Base-by-base conservation (phyloP, 2,113 vertebrate species). In the Saccopteryx leptura region DNA sequence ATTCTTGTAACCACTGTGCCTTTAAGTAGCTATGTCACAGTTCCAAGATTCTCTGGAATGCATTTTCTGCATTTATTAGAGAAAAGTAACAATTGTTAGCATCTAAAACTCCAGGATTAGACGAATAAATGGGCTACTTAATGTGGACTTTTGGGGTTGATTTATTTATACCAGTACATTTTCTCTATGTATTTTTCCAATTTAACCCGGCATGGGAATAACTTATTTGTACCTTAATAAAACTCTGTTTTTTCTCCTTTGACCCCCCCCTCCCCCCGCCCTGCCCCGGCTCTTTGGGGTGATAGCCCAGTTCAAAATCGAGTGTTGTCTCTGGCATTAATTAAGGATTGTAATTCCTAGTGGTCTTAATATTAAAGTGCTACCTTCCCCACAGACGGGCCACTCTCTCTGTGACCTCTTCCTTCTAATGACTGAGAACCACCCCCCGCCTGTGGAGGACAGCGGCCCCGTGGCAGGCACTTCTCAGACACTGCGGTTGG, bases 21-120 rank as follows among this genome's bases (percentile, higher is more conserved):
- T 66, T 68, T 66, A 15, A 63, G 26, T 48, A 60, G 58, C 15
- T 48, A 18, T 5, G 7, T 28, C 50, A 31, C 39, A 39, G 5
- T 52, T 71, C 23, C 21, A 66, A 88, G 94, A 82, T 66, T 68
- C 26, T 91, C 78, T 88, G 61, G 66, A 46, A 54, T 58, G 6
- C 0, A 14, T 60, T 91, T 72, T 12, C n/a, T 31, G 63, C 48
- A 10, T 80, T 80, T 61, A 19, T 31, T 90, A 63, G 23, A 58
- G 60, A 46, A 79, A 58, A 52, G 72, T 88, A 63, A 90, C 2
- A 23, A 75, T 48, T 15, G 7, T 69, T 75, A 50, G 11, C 83
- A 75, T 86, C 79, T 75, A 56, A 69, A 93, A 69, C 60, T 65
- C 75, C 5, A n/a, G 56, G 14, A 52, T 63, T 61, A 21, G 46